Evolutionary conservation across 2,888 invertebrate genomes (phyloP), one percentile per base, ranked within the genome.

Genomic region (Mythimna vitellina): DNA sequence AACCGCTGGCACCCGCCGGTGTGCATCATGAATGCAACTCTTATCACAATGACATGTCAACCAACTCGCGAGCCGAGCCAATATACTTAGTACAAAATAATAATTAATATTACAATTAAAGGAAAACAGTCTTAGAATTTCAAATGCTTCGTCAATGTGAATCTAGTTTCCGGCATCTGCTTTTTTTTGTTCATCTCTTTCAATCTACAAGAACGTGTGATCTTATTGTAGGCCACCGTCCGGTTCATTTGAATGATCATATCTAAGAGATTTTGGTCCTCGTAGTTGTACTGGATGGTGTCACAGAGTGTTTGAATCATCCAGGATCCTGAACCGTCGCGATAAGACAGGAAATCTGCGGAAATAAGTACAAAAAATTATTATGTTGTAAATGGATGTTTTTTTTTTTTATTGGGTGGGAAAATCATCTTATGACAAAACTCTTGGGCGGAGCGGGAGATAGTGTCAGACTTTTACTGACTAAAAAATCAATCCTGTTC

Each of bases 231-330:
- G 8, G 72, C 72, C 14, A 72, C 72, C 0, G n/a, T 49, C 10
- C 54, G 76, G 29, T 76, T 76, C 54, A 72, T 22, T 29, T 22
- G 54, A 35, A 76, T 56, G 22, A 72, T 72, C n/a, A 76, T 72
- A 12, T 76, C 66, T 8, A 72, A 7, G 3, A 72, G 76, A 38
- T 56, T 65, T 3, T 38, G n/a, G 1, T 56, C 22, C 29, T 49
- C 10, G 20, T 72, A 14, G 12, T 72, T 4, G 0, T 49, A 8
- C 14, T 49, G 20, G n/a, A 72, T 76, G 25, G 14, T 9, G 10
- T 65, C 20, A 22, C 72, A 72, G 22, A 72, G 67, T 29, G 22
- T 35, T 65, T 72, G 66, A 8, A 72, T 76, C 72, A 72, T 72
- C 72, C 76, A 72, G 14, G 72, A 56, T 8, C 72, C 72, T 1